phyloP scores from a whole-genome alignment of 2,888 invertebrate genomes.

The Actias luna region DNA sequence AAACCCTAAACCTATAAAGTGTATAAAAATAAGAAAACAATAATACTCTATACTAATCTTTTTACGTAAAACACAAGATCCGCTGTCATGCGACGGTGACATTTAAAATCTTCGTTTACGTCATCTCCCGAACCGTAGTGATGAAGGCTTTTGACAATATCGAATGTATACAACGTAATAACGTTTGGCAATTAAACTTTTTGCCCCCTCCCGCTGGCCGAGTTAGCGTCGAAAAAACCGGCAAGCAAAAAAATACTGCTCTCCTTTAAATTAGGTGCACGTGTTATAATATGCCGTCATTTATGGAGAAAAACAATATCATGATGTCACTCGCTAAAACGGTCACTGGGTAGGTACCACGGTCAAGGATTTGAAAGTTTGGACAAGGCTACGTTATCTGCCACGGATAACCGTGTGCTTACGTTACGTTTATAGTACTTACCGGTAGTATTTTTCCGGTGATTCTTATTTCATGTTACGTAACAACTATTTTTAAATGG shows the following conservation, averaged over 20 bases:
- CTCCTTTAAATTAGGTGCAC: constrained; percentile 63
- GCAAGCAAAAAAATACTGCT: constrained; percentile 43
- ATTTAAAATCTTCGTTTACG: background rate
- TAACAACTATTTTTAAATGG: background rate
- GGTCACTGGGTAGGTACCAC: constrained; percentile 28
- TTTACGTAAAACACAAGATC: background rate
- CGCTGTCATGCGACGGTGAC: background rate
- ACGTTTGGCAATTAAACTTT: constrained; percentile 14
- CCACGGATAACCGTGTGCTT: background rate
- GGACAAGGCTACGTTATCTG: constrained; percentile 11
- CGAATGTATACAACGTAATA: constrained; percentile 8
- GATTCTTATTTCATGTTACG: background rate
- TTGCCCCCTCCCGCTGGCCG: constrained; percentile 28
- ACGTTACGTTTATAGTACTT: background rate
- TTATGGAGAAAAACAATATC: constrained; percentile 53
- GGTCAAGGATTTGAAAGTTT: constrained; percentile 28
- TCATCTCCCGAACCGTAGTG: background rate
- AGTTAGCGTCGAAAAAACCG: constrained; percentile 39
- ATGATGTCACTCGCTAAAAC: constrained; percentile 61
- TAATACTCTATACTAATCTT: background rate
- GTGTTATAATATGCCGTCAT: constrained; percentile 65
- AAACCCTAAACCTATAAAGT: too few species aligned
- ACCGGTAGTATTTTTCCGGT: background rate
- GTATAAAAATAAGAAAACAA: too few species aligned
- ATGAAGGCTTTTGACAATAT: background rate